Evolutionary conservation across 1,140 invertebrate genomes (phyloP), one percentile per base, ranked within the genome.

Genomic region (Megalonaias nervosa): DNA sequence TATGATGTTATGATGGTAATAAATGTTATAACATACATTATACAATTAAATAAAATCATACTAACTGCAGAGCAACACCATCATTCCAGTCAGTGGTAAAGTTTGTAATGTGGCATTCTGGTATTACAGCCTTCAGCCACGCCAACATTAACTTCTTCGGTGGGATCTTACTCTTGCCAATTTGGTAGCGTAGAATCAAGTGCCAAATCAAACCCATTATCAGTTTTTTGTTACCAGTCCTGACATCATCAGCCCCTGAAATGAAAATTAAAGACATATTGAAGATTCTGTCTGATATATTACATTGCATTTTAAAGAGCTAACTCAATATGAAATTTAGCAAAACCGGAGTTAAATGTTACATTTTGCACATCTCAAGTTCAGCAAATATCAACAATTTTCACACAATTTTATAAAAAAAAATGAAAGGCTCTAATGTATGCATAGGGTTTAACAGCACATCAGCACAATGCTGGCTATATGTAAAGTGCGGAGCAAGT

Each of bases 11-110:
- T 48, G 6, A 48, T 48, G 38, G 6, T 48, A 48, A 48, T 48
- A 48, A 48, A 6, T 48, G 38, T 48, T 48, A 48, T 48, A 48
- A 48, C 38, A 48, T 48, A 48, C 11, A 48, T 48, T 48, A 11
- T 48, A 48, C 9, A 57, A n/a, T 17, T 26, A n/a, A n/a, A 23
- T 12, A 66, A n/a, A 23, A 16, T 55, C 26, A 38, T 48, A 94
- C 67, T 81, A 87, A 91, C 90, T 89, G 86, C 38, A 92, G 79
- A 48, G 91, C 91, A 13, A 97, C 93, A 15, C 98, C 98, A 84
- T 96, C 97, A 92, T 99, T 99, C 98, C 98, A 99, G 90, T 99
- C 97, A 1, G 95, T 96, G 12, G 97, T 99, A 85, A 99, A 95
- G 92, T 99, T 99, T 85, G 93, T 94, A 26, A 99, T 96, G 85